Conservation (phyloP, 2,797 vertebrate species). For the Nothura maculosa region DNA sequence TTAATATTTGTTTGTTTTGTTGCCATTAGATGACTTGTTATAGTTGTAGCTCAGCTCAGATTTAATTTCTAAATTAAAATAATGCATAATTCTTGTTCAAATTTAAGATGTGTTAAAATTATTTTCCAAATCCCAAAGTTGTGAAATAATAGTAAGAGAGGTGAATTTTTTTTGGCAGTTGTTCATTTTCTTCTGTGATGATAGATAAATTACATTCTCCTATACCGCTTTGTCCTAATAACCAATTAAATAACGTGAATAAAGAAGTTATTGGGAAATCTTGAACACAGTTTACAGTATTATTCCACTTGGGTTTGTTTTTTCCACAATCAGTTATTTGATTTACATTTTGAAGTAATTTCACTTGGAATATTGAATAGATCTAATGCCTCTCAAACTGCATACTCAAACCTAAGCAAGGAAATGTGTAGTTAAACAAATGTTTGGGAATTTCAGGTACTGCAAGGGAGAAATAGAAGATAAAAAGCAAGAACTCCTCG, state of each 20-base stretch:
- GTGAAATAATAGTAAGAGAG: not conserved
- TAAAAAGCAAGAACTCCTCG: slow-evolving; percentile 90
- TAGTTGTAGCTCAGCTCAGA: not conserved
- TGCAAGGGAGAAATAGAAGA: slow-evolving; percentile 92
- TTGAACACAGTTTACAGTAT: not conserved
- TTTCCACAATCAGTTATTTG: not conserved
- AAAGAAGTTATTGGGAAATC: not conserved
- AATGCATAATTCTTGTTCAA: not conserved
- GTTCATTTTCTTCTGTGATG: too few relatives aligned
- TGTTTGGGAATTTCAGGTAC: slow-evolving; percentile 82
- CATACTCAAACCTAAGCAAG: not conserved
- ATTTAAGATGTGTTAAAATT: not conserved
- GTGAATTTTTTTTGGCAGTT: not conserved
- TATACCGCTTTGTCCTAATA: not conserved
- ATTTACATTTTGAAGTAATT: not conserved
- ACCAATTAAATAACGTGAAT: not conserved
- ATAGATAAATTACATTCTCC: too few relatives aligned
- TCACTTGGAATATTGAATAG: not conserved
- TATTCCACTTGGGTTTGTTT: not conserved
- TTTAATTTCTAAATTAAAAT: not conserved
- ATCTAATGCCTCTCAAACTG: not conserved
- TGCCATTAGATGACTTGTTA: not conserved
- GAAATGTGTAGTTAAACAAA: not conserved
- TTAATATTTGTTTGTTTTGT: not conserved
- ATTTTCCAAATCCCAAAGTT: not conserved